A percentile compares a stretch with the other conserved stretches of the same genome.
These are phyloP conservation scores for Venturia canescens DNA, from an alignment of 1,140 invertebrate species.

Conservation along the genomic window DNA sequence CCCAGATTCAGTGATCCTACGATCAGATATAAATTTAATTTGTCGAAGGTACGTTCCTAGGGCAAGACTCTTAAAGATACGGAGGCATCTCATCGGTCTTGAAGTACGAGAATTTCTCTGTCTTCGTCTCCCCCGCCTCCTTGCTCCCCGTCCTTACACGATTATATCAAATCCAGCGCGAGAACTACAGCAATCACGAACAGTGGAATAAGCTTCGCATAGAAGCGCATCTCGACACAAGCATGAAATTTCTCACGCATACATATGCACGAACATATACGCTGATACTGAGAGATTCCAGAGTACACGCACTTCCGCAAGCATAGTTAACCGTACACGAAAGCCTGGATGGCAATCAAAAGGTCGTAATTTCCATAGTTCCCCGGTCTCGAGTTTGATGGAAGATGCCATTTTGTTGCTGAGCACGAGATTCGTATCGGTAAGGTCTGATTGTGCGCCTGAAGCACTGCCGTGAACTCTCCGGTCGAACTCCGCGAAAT, in stretches of 20 bases:
- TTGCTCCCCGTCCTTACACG: not conserved
- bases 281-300: not conserved
- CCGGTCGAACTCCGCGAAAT: slow-evolving; percentile 52
- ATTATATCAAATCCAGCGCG: slow-evolving; percentile 26
- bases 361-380: not conserved
- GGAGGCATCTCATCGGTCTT: not conserved
- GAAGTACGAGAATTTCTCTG: not conserved
- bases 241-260: not conserved
- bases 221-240: not conserved
- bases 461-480: slow-evolving; percentile 50
- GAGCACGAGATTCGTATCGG: not conserved
- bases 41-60: slow-evolving; percentile 39
- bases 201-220: too few species aligned
- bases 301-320: slow-evolving; percentile 32
- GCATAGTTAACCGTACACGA: not conserved
- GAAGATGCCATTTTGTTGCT: not conserved
- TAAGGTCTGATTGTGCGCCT: slow-evolving; percentile 39
- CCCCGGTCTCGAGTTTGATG: not conserved
- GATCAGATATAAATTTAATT: slow-evolving; percentile 55
- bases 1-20: not conserved
- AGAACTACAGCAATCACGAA: slow-evolving; percentile 13
- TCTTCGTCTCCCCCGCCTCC: not conserved
- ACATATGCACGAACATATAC: not conserved
- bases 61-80: not conserved
- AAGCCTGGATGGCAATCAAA: not conserved